A percentile compares a stretch with the other conserved stretches of the same genome.
These are phyloP conservation scores for Borostomias antarcticus DNA, from an alignment of 2,797 vertebrate genomes.

Conservation along the genomic window DNA sequence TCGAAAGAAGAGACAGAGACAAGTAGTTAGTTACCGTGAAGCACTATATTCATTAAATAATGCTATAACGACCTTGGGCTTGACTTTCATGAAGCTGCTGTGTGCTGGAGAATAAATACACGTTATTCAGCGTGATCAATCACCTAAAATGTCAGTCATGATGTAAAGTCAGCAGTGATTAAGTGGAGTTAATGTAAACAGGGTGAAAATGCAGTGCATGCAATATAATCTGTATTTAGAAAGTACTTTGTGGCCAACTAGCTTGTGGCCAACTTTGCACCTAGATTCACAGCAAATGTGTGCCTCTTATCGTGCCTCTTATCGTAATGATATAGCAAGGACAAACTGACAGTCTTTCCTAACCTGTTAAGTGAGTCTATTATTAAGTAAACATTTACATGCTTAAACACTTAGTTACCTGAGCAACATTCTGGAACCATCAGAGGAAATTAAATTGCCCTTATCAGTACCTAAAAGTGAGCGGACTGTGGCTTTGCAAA, in stretches of 20 bases:
- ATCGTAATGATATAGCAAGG: background rate
- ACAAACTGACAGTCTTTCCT: background rate
- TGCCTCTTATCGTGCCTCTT: too few species aligned
- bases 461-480: conserved; percentile 16
- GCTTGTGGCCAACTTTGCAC: too few species aligned
- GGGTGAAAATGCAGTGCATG: background rate
- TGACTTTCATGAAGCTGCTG: background rate
- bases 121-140: background rate
- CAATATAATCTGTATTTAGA: background rate
- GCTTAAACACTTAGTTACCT: background rate
- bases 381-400: background rate
- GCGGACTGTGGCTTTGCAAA: conserved; percentile 15
- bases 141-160: too few species aligned
- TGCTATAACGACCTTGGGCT: background rate
- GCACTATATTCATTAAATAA: conserved; percentile 1
- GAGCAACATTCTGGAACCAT: conserved; percentile 5
- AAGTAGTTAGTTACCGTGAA: conserved; percentile 3
- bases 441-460: conserved; percentile 3
- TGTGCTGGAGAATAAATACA: background rate
- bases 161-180: background rate
- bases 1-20: conserved; percentile 34
- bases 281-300: too few species aligned
- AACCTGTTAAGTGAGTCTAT: background rate
- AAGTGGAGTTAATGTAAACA: background rate
- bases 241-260: background rate